Percentiles rank a stretch among this genome's conserved stretches.
These are phyloP conservation scores for Microcebus ravelobensis DNA, from an alignment of 2,113 vertebrate species.

Conservation along the genomic window DNA sequence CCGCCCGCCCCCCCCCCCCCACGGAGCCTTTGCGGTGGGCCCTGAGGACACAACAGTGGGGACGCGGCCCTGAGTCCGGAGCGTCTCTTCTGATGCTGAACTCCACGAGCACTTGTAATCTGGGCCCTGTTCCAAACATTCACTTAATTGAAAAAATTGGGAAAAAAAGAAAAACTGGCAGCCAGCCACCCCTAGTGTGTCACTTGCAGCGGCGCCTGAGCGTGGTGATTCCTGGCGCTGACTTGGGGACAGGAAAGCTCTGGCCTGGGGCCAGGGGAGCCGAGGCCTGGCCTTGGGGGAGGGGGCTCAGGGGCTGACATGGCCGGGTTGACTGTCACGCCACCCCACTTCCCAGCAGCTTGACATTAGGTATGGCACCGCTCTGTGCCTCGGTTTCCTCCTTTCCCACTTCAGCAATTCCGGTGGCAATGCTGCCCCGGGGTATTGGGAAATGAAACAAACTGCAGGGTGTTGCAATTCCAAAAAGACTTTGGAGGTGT, in stretches of 20 bases:
- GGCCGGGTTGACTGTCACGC: not conserved
- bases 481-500: not conserved
- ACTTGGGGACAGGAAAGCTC: not conserved
- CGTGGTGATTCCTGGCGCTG: not conserved
- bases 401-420: not conserved
- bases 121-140: slow-evolving; percentile 52
- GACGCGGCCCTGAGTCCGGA: not conserved
- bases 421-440: not conserved
- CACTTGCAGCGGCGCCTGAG: not conserved
- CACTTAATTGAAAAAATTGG: slow-evolving; percentile 61
- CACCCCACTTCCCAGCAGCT: not conserved
- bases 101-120: not conserved
- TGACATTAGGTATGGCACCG: rapidly evolving
- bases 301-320: not conserved
- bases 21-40: rapidly evolving
- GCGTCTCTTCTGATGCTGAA: rapidly evolving
- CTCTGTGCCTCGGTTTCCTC: not conserved
- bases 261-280: not conserved
- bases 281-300: not conserved
- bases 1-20: rapidly evolving
- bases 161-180: not conserved
- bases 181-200: not conserved
- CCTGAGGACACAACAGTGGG: rapidly evolving
- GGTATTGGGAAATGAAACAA: slow-evolving; percentile 23
- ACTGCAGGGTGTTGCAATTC: not conserved